Base-by-base conservation (phyloP, 2,797 vertebrate genomes). In the Perodicticus potto region DNA sequence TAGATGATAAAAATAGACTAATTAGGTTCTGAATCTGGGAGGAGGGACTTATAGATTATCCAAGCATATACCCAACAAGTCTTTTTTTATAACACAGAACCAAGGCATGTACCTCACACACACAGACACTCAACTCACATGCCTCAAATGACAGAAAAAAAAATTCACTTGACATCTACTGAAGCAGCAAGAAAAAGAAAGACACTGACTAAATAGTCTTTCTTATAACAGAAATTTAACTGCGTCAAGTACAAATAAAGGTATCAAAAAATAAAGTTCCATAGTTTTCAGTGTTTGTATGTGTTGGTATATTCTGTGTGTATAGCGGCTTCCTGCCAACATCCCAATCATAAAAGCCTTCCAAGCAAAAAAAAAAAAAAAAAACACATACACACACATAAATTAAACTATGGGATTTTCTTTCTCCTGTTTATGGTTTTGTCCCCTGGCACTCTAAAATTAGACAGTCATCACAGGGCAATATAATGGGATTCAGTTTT, bases 1-100 rank as follows among this genome's bases (percentile, higher is more conserved):
- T 17, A 96, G 76, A 57, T 81, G 85, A 96, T 82, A 70, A 95
- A 94, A 96, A 93, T 76, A 93, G 81, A 92, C 43, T 2, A 34
- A 69, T 72, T 45, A 78, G 67, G 16, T 43, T 65, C 55, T 65
- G 57, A 89, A 85, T 76, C 63, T 85, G 70, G 49, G 16, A 89
- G 32, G 45, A 55, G 55, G 17, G n/a, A 16, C 40, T 45, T 89
- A 43, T 22, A 86, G 63, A 83, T 43, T 40, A 76, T 72, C 69
- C 19, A 93, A 81, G 20, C 81, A 69, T 69, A 80, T 3, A 49
- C 5, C 17, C 40, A 93, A 45, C 11, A 95, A 85, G 37, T n/a
- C 23, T 19, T 70, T 78, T 86, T 86, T 53, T 69, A 37, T 29
- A 87, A 74, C 25, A 72, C 34, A 95, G 55, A 96, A 93, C 16